A percentile compares a stretch with the other conserved stretches of the same genome.
These are phyloP conservation scores for Ganaspis sp. DNA, from an alignment of 1,140 invertebrate genomes.

Conservation along the genomic window DNA sequence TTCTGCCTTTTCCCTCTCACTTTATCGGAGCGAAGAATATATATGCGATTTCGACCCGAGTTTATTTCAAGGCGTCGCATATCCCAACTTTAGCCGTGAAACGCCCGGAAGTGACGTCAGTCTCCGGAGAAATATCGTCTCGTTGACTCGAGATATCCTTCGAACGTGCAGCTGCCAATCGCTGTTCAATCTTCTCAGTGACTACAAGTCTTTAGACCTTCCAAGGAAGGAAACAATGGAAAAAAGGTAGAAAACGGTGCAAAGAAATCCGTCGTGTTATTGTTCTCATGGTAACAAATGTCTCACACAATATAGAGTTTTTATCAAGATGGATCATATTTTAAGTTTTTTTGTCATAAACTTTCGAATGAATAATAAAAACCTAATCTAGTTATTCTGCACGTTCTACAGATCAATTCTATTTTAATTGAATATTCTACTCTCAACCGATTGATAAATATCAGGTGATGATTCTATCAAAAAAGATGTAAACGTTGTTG, in stretches of 20 bases:
- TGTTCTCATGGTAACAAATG: conserved; percentile 11
- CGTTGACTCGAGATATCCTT: conserved; percentile 34
- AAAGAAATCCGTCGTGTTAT: conserved; percentile 8
- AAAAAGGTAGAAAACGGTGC: neutral
- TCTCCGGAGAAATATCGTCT: conserved; percentile 30
- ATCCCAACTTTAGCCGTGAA: conserved; percentile 42
- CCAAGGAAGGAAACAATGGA: conserved; percentile 12
- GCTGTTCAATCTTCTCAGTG: conserved; percentile 30
- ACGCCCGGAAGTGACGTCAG: conserved; percentile 33
- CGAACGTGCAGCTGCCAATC: conserved; percentile 22
- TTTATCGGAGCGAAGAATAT: conserved; percentile 8
- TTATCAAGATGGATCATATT: neutral
- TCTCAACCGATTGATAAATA: too few species aligned
- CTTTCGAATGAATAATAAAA: too few species aligned
- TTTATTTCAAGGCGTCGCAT: conserved; percentile 43
- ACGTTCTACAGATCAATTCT: too few species aligned
- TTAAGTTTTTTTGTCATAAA: neutral
- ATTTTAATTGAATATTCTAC: too few species aligned
- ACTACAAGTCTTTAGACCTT: conserved; percentile 31
- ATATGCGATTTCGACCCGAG: conserved; percentile 36
- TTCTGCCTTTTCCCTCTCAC: conserved; percentile 22
- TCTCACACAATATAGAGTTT: neutral
- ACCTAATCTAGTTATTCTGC: too few species aligned
- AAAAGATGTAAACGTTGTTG: too few species aligned
- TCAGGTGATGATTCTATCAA: too few species aligned